phyloP scores from a whole-genome alignment of 2,113 vertebrate species.

The Mystacornis crossleyi region DNA sequence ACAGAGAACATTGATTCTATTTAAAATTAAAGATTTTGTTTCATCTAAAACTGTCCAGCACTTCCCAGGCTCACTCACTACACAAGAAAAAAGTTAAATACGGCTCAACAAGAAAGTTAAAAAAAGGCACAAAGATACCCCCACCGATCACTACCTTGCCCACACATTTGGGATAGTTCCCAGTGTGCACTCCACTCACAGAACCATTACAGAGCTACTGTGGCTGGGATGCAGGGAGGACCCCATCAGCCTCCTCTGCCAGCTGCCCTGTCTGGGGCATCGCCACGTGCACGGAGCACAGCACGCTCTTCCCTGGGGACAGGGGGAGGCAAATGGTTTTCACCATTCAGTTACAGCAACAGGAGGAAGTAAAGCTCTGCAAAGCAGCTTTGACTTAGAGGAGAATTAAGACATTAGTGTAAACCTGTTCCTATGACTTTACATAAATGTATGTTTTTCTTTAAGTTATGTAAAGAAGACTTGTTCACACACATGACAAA shows the following conservation, averaged over 20 bases:
- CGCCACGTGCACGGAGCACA: rapidly evolving
- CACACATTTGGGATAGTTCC: not conserved
- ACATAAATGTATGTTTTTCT: not conserved
- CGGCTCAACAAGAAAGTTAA: not conserved
- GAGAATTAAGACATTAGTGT: slow-evolving; percentile 12
- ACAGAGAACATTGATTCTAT: not conserved
- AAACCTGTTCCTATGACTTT: slow-evolving; percentile 19
- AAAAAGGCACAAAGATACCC: not conserved
- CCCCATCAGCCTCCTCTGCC: not conserved
- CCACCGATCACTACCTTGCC: not conserved
- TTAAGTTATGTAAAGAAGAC: not conserved
- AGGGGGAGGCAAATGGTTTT: not conserved
- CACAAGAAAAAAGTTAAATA: not conserved
- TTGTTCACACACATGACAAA: not conserved
- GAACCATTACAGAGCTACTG: rapidly evolving
- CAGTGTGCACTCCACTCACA: not conserved
- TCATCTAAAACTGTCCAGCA: not conserved
- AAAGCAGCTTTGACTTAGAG: slow-evolving; percentile 35
- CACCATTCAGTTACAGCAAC: not conserved
- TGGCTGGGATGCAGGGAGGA: not conserved
- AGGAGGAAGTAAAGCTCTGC: not conserved
- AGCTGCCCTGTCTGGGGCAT: not conserved
- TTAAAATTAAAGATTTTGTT: not conserved
- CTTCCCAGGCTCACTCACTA: not conserved
- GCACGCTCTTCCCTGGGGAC: not conserved